Evolutionary conservation across 2,113 vertebrate species (phyloP), one percentile per base, ranked within the genome.

Genomic region (Platichthys flesus): DNA sequence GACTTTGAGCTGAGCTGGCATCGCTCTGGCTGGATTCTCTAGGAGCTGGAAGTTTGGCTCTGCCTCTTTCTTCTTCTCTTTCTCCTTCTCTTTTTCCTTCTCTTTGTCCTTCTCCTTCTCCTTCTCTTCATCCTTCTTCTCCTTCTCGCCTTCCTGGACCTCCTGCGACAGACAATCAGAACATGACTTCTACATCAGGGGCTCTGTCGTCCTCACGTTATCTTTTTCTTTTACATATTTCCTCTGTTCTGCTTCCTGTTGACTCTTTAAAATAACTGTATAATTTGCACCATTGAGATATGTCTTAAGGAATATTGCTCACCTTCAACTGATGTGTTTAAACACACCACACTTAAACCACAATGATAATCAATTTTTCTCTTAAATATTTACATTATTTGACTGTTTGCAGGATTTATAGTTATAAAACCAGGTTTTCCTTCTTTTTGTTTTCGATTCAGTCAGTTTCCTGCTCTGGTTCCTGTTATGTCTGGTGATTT

Each of bases 1-100:
- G 83, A 99, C 97, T 92, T 98, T 98, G 42, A 99, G 98, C 86
- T 99, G 98, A 66, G 98, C 98, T 3, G 98, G 96, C 98, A 99
- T 97, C 81, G 94, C 98, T 76, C 98, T 94, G 28, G 98, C 98
- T 1, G 98, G 98, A 87, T 99, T 99, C 93, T 98, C 97, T 79
- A 99, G 71, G 47, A 98, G 94, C 91, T 99, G 97, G 88, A 97
- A 98, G 85, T 94, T 98, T 49, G 98, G 98, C 89, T 99, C 98
- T 2, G 95, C 96, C 59, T 99, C 98, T 62, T 99, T 99, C 84
- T 99, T 99, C 94, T 99, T 99, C 88, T 99, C 97, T 37, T 91
- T 94, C 18, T 96, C 95, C 2, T 94, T 93, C 3, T 89, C 81
- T 56, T 92, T 92, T 56, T 92, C 91, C 4, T 95, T 94, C 67